Evolutionary conservation across 2,113 vertebrate species (phyloP), one percentile per base, ranked within the genome.

Genomic region (Caretta caretta): DNA sequence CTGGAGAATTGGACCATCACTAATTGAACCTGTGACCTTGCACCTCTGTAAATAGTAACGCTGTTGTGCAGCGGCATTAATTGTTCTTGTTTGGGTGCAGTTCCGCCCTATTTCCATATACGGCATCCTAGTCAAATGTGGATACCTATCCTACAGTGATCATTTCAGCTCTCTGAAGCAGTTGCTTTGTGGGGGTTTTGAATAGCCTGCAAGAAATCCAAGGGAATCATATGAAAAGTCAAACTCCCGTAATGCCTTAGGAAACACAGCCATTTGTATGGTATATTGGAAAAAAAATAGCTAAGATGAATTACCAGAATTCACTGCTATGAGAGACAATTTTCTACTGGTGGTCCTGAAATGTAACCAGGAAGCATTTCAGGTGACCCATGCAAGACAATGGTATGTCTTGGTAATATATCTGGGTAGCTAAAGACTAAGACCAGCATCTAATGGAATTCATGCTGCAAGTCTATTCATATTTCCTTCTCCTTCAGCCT

Each of bases 391-490:
- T 59, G 25, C 57, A 50, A 88, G 46, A 19, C 38, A 83, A 25
- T 38, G 13, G 49, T 80, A 82, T 80, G 72, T 57, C 56, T 80
- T 62, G 20, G 48, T 79, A 42, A n/a, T 76, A 54, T 25, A 46
- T 46, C 48, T n/a, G 72, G 57, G 50, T 6, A 14, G 9, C 69
- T 22, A 59, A 84, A 86, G 27, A 17, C 10, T 92, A 13, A 46
- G 5, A 49, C 80, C 78, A 72, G 31, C 51, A 72, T 91, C 83
- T 90, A 88, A 90, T 80, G 29, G 16, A 69, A 85, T 76, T 87
- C 53, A 50, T 84, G 86, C 91, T 84, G 78, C 29, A 57, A 92
- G 80, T 91, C 85, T 22, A n/a, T 89, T 94, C 59, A 84, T 62
- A 31, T 72, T 93, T 90, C 48, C 94, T 14, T 19, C 22, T 91